Evolutionary conservation across 30 jellyfish, hydroid and myxozoan genomes (phyloP).

Genomic region (Hydra vulgaris): DNA sequence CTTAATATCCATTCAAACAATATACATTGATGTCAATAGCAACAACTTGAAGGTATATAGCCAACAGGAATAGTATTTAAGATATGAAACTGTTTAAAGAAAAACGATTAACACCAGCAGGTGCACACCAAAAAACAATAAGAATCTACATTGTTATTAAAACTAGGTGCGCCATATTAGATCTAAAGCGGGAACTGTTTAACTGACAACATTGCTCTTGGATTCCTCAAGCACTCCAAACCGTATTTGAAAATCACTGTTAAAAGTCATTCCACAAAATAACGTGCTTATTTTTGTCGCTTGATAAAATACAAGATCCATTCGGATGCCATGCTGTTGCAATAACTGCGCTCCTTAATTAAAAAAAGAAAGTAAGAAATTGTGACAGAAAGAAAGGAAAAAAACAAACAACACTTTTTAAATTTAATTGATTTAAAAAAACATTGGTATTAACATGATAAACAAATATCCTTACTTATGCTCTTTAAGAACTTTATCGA

Average conservation of each 20-base stretch:
- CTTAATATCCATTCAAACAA: no score
- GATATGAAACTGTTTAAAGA: no score
- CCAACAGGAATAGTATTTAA: no score
- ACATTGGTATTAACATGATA: no score
- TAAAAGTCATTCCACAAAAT: conserved; percentile 82
- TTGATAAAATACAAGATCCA: conserved; percentile 53
- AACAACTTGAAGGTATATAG: no score
- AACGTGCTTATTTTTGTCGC: conserved; percentile 77
- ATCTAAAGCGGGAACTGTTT: not conserved
- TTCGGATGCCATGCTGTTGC: conserved; percentile 98
- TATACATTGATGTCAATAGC: no score
- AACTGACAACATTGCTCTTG: not conserved
- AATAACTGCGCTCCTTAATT: conserved; percentile 54
- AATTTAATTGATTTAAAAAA: no score
- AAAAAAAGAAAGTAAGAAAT: not conserved
- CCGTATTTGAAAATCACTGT: not conserved
- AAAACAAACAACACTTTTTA: not conserved
- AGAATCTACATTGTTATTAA: no score
- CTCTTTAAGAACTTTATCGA: conserved; percentile 70
- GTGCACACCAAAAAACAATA: no score
- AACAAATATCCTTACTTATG: conserved; percentile 63
- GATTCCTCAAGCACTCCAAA: not conserved
- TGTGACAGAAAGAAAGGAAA: not conserved
- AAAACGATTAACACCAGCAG: no score
- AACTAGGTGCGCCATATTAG: no score